Evolutionary conservation across 2,113 vertebrate genomes (phyloP).

Genomic region (Triplophysa tibetana): DNA sequence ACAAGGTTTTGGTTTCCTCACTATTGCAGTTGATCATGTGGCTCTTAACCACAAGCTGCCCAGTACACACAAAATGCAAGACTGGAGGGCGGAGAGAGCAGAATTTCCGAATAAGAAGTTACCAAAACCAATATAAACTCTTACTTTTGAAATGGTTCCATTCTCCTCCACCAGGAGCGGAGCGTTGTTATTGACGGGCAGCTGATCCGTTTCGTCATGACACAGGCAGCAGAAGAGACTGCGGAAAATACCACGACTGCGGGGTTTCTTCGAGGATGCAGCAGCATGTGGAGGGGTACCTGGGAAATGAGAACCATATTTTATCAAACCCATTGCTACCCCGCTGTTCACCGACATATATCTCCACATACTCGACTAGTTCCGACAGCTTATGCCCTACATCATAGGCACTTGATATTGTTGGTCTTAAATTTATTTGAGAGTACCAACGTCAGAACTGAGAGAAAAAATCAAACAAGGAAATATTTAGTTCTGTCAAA

Average conservation of each 20-base stretch:
- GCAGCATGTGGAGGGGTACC: slow-evolving; percentile 67
- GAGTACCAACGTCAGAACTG: background rate
- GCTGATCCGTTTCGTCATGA: slow-evolving; percentile 75
- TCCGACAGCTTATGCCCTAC: background rate
- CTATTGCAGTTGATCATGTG: slow-evolving; percentile 45
- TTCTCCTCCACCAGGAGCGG: slow-evolving; percentile 80
- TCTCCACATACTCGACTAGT: background rate
- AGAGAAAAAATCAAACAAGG: background rate
- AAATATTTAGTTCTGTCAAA: no score
- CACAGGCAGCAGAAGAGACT: slow-evolving; percentile 84
- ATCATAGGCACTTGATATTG: background rate
- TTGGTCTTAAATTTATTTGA: background rate
- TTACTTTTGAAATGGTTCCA: slow-evolving; percentile 80
- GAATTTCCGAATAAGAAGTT: background rate
- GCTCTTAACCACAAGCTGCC: slow-evolving; percentile 47
- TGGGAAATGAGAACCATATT: slow-evolving; percentile 49
- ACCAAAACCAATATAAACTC: slow-evolving; percentile 23
- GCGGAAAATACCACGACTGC: slow-evolving; percentile 75
- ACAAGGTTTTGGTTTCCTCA: slow-evolving; percentile 55
- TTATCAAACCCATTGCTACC: background rate
- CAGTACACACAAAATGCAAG: background rate
- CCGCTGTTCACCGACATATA: background rate
- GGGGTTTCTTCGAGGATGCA: slow-evolving; percentile 77
- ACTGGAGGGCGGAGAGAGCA: background rate
- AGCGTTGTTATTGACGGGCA: slow-evolving; percentile 75